phyloP scores from a whole-genome alignment of 2,797 vertebrate genomes.

The Dipus sagitta region DNA sequence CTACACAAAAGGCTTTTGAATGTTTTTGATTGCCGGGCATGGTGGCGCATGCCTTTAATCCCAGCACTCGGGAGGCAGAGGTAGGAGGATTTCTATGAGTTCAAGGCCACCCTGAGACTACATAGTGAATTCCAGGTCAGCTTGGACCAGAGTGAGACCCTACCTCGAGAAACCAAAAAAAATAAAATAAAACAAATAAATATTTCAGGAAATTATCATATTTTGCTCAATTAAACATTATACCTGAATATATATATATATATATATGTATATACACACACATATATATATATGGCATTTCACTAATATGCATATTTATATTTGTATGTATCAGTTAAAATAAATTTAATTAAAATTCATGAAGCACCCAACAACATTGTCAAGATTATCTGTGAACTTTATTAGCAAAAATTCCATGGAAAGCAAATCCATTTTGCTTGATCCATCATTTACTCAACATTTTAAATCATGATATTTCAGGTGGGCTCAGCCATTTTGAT shows the following conservation, averaged over 20 bases:
- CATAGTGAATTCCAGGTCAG: no score
- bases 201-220: background rate
- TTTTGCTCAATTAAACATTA: background rate
- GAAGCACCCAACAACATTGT: background rate
- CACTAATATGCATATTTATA: background rate
- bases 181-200: conserved; percentile 8
- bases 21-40: no score
- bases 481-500: background rate
- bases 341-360: background rate
- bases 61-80: no score
- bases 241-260: background rate
- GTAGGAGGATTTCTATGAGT: no score
- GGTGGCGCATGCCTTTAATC: no score
- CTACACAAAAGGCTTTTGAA: background rate
- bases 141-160: no score
- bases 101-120: no score
- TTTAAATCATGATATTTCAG: background rate
- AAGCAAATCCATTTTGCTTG: background rate
- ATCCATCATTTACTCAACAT: background rate
- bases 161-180: no score
- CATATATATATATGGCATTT: background rate
- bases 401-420: conserved; percentile 24
- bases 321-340: background rate
- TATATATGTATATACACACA: no score
- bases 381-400: conserved; percentile 11